Base-by-base conservation (phyloP, 2,113 vertebrate species). In the Misgurnus mizolepis region DNA sequence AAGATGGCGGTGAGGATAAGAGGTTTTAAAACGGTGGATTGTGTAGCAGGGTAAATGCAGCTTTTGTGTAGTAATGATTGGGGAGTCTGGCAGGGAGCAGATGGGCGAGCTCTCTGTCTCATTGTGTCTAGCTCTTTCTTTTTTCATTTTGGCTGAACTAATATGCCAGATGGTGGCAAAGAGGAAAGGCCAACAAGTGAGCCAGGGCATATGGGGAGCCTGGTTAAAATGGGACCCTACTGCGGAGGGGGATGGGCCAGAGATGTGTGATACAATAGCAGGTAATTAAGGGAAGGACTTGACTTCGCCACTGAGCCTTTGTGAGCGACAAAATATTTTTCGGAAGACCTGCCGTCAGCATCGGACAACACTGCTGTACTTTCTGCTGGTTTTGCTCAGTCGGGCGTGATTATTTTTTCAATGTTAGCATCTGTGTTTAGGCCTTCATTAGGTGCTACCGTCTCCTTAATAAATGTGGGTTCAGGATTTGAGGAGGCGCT, bases 181-280 rank as follows among this genome's bases (percentile, higher is more conserved):
- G 93, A 93, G 93, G 93, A 95, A 93, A 95, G 95, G 95, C 93
- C 95, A 95, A 94, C 94, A 95, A 95, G 95, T 93, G 95, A 96
- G 93, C 94, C 92, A 92, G 93, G 95, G 95, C 96, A 98, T 98
- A 98, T 97, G 96, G 97, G 93, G 93, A 95, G 96, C 95, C 96
- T 98, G 96, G 96, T 98, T 98, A 99, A 98, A 95, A 94, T 95
- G 89, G 88, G 91, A 93, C 95, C 96, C 96, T 94, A 94, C 95
- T 95, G 95, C 91, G 95, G 93, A 92, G 92, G 93, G 90, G 93
- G 91, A 95, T 93, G 91, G 92, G 88, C 92, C 71, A 86, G 92
- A 90, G 83, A 91, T 62, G 87, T 81, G 86, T 88, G 85, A 87
- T 91, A 92, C 91, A 93, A 92, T 92, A 89, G 91, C 90, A 91